Base-by-base conservation (phyloP, 2,888 invertebrate genomes). In the Cerceris rybyensis region DNA sequence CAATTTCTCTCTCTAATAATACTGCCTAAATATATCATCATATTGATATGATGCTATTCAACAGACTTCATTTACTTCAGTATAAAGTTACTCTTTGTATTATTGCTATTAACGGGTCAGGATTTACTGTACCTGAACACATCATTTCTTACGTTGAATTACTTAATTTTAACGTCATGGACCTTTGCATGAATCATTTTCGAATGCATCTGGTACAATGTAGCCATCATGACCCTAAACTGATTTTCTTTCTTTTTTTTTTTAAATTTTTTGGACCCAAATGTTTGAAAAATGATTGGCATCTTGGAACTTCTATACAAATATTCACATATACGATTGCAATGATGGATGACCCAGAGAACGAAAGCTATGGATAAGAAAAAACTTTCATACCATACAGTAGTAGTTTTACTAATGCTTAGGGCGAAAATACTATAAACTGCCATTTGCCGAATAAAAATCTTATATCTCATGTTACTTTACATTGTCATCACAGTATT, bases 401-500 rank as follows among this genome's bases (percentile, higher is more conserved):
- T 58, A 71, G 58, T 78, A 68, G 39, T 52, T 74, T 70, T 67
- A 72, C 69, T 74, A 70, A 78, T 78, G 70, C 68, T 74, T 80
- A 75, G 41, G 54, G 57, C 68, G 72, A 78, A 74, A 57, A 67
- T 65, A 60, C 66, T 57, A 81, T 84, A 83, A 87, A 85, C 82
- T 86, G 83, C 82, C 84, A 84, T 55, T 70, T 65, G 55, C 46
- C 65, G 68, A 64, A 70, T 78, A 82, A 81, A 81, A 83, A 83
- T 75, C 60, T 86, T 85, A 84, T 75, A 84, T 79, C 80, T 81
- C 81, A 61, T 52, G 81, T 83, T 84, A 87, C 76, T 81, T 86
- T 84, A 88, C 72, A 86, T 87, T 89, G 87, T 88, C 89, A 90
- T 91, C 90, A 90, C 90, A 91, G 89, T 80, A 80, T 88, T 89